Base-by-base conservation (phyloP, 2,797 vertebrate species). In the Amblyopsis hoosieri region DNA sequence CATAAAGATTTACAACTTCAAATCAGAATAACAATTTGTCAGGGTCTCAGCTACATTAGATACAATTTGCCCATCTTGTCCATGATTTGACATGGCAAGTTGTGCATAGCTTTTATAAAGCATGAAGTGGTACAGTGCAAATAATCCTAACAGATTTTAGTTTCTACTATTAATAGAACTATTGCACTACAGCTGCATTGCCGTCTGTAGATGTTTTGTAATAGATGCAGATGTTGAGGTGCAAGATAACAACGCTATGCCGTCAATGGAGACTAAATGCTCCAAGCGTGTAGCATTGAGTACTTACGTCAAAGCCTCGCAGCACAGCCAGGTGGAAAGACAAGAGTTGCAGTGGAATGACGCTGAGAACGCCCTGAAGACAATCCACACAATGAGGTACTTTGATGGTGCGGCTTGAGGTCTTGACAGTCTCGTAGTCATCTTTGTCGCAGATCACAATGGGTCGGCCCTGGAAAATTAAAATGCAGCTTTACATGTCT, bases 281-380 rank as follows among this genome's bases (percentile, higher is more conserved):
- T 17, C 1, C 8, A 8, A 12, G n/a, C 2, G 42, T 12, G 50
- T 60, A 55, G 45, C 42, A 3, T n/a, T 14, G 12, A 14, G n/a
- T 46, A 79, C 98, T 97, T 74, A 99, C 98, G 0, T 99, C 97
- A 0, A 88, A 99, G 72, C 97, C 97, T 69, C 97, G 83, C 70
- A 99, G 94, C 14, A 99, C 97, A 0, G 98, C 98, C 12, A 99
- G 94, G 74, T 99, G 97, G 91, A 98, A 99, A 67, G 97, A 97
- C 76, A 99, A 93, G 57, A 99, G 91, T 91, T 99, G 98, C 5
- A 99, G 92, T 0, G 98, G 98, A 78, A 99, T 98, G 51, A 99
- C 98, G 0, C 96, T 98, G 67, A 99, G 93, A 82, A 99, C 91
- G 45, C 98, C 98, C 88, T 99, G 98, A 78, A 99, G 93, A 62